Evolutionary conservation across 1,140 invertebrate species (phyloP).

Genomic region (Diabrotica undecimpunctata): DNA sequence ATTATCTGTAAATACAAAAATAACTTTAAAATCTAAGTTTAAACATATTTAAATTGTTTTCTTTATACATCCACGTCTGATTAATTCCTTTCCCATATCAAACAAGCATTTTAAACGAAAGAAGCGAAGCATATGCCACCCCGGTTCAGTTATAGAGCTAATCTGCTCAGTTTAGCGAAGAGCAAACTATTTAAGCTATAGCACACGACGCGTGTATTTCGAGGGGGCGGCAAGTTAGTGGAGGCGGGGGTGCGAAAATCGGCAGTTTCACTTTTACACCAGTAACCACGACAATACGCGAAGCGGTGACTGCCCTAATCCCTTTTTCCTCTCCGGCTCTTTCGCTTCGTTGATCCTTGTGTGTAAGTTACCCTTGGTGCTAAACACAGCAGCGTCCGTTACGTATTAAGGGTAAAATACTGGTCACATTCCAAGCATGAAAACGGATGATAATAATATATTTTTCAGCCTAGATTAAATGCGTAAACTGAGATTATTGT

Average conservation of each 20-base stretch:
- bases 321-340: conserved; percentile 26
- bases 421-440: neutral
- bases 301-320: conserved; percentile 36
- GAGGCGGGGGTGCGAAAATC: conserved; percentile 17
- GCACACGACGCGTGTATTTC: no score
- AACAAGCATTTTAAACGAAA: conserved; percentile 6
- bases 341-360: conserved; percentile 17
- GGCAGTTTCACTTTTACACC: conserved; percentile 39
- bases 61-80: no score
- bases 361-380: conserved; percentile 2
- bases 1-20: no score
- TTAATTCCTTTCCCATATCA: conserved; percentile 6
- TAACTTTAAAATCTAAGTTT: no score
- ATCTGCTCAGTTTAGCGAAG: conserved; percentile 21
- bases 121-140: conserved; percentile 19
- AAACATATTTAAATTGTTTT: no score
- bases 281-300: conserved; percentile 41
- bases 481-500: neutral
- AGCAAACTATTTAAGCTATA: conserved; percentile 17
- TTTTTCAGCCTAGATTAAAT: no score
- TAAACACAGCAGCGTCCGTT: neutral
- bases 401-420: no score
- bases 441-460: no score
- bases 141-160: conserved; percentile 15
- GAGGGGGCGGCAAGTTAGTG: neutral